Evolutionary conservation across 1,140 invertebrate species (phyloP), one percentile per base, ranked within the genome.

Genomic region (Trachelipus rathkii): DNA sequence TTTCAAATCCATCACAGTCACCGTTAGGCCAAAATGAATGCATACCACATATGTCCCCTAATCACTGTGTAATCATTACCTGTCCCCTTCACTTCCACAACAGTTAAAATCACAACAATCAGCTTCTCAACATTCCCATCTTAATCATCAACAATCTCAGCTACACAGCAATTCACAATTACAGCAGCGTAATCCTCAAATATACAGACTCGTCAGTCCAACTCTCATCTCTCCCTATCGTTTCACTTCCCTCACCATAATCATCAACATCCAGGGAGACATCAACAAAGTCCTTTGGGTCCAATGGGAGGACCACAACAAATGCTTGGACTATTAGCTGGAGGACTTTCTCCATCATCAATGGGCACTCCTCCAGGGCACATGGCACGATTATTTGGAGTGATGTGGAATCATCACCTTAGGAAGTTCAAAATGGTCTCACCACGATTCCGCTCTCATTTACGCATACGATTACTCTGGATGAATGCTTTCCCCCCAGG

Each of bases 101-200:
- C 50, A 60, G 19, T 19, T 60, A 15, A 60, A 60, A 19, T 13
- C 50, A 19, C 50, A 60, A 60, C 1, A 3, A 19, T 8, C 11
- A 60, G 4, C 50, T 60, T 60, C 50, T 60, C 50, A 60, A 8
- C 50, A 60, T 60, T 60, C 50, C 50, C 50, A 60, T 19, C 50
- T 60, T 19, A 60, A 60, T 60, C 50, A 60, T 19, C 50, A 60
- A 3, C 50, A 60, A 60, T 19, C 50, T 60, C 50, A 13, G 11
- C 19, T 60, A 60, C 50, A 60, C 19, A 60, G 19, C 19, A 60
- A 60, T 60, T 60, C 50, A 13, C 50, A 60, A 8, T 19, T 60
- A 60, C 50, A 60, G 8, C 50, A 60, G 50, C 50, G 50, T 13
- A 60, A 60, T 60, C 50, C 50, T 60, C n/a, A n/a, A n/a, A n/a